Evolutionary conservation across 2,888 invertebrate species (phyloP), one percentile per base, ranked within the genome.

Genomic region (Oegoconia quadripuncta): DNA sequence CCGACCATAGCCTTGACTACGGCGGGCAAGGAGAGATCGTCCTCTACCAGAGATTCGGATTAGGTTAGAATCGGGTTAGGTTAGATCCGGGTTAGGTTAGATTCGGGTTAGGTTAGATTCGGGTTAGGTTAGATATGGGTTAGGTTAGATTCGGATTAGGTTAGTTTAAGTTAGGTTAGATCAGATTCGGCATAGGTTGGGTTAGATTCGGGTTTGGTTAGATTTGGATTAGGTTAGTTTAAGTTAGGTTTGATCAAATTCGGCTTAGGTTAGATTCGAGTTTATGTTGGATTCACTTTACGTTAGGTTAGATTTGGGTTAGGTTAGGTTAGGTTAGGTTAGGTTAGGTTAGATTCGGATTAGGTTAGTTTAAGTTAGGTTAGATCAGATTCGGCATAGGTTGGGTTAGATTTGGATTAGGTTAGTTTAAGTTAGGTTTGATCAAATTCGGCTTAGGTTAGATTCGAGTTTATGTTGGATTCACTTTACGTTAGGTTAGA

Each of bases 151-250:
- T 43, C 34, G 42, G 39, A 11, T 41, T 41, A 40, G 39, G 44
- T 42, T 42, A 40, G 42, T 38, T 42, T 42, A 39, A 46, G 47
- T 49, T 49, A 52, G 47, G 49, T 49, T 49, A 49, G 52, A 47
- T 52, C 48, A 48, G 52, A 47, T 49, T 48, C 45, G 48, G 44
- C 44, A 44, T 50, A 45, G 44, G 41, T 37, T 41, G 39, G 41
- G 50, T 42, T 43, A 37, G n/a, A n/a, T n/a, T n/a, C n/a, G n/a
- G n/a, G n/a, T n/a, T n/a, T n/a, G n/a, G n/a, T n/a, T n/a, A n/a
- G n/a, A n/a, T n/a, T n/a, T n/a, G n/a, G 39, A 37, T 39, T 41
- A 38, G 40, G 42, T 37, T 41, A 37, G 41, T 41, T 44, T 39
- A 38, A 39, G 41, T 39, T 43, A n/a, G 36, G 39, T 41, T 39